phyloP scores from a whole-genome alignment of 2,888 invertebrate species.

The Apamea sordens region DNA sequence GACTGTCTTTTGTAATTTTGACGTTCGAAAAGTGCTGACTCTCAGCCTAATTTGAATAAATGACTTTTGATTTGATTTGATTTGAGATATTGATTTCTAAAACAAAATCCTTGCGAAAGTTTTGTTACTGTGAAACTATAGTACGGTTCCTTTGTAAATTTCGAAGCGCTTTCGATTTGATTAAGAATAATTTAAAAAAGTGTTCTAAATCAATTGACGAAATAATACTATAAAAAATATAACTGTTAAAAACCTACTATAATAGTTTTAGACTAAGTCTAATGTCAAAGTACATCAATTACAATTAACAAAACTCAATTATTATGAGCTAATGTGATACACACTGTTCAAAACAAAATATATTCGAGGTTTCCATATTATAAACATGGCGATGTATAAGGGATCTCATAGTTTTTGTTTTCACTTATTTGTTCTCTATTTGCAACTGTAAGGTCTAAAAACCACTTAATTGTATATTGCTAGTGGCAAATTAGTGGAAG shows the following conservation, averaged over 20 bases:
- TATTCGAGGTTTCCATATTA: neutral
- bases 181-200: neutral
- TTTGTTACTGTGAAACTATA: conserved; percentile 1
- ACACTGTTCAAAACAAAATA: neutral
- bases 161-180: neutral
- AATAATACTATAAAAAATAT: neutral
- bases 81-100: too few relatives aligned
- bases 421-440: neutral
- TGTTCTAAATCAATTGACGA: neutral
- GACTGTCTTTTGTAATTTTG: too few relatives aligned
- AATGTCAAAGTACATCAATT: neutral
- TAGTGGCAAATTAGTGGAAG: too few relatives aligned
- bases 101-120: neutral
- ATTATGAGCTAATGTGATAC: neutral
- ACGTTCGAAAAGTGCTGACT: too few relatives aligned
- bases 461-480: neutral
- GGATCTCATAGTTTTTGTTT: neutral
- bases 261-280: neutral
- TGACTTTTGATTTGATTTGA: too few relatives aligned
- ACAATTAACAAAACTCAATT: neutral
- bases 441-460: neutral
- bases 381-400: neutral
- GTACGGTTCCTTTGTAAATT: neutral
- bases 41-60: too few relatives aligned
- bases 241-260: neutral